phyloP scores from a whole-genome alignment of 2,888 invertebrate genomes.

The Habroteleia sp. region DNA sequence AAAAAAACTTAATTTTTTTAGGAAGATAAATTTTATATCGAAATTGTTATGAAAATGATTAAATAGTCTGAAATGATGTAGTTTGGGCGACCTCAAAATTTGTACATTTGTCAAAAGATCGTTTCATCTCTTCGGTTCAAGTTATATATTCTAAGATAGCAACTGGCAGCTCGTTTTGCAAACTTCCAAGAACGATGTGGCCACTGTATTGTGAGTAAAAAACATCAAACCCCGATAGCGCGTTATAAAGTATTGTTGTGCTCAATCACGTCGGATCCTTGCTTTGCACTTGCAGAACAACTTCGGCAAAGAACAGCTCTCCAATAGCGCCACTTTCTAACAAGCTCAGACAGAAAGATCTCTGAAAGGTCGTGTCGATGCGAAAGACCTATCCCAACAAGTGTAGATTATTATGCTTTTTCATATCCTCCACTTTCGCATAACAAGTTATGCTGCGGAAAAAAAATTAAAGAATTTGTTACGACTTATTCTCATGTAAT shows the following conservation, averaged over 20 bases:
- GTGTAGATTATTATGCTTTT: constrained; percentile 54
- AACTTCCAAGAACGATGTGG: constrained; percentile 63
- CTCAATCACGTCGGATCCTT: constrained; percentile 56
- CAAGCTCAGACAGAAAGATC: constrained; percentile 49
- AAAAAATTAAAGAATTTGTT: too few species aligned
- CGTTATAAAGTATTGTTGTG: constrained; percentile 61
- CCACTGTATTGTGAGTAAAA: constrained; percentile 55
- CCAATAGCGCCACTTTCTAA: constrained; percentile 52
- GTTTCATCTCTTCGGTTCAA: constrained; percentile 45
- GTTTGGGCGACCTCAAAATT: constrained; percentile 10
- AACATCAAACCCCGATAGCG: constrained; percentile 63
- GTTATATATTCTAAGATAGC: constrained; percentile 54
- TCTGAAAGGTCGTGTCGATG: too few species aligned
- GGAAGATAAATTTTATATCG: too few species aligned
- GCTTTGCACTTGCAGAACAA: constrained; percentile 59
- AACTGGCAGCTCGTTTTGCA: constrained; percentile 63
- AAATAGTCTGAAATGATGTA: constrained; percentile 23
- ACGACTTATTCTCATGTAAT: too few species aligned
- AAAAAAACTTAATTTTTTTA: too few species aligned
- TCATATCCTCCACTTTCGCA: constrained; percentile 41
- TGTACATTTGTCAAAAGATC: constrained; percentile 41
- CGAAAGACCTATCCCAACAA: constrained; percentile 44
- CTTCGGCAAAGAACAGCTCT: constrained; percentile 55
- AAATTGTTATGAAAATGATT: too few species aligned
- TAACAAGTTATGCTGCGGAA: too few species aligned